These are phyloP conservation scores for Trichogramma evanescens DNA, from an alignment of 2,888 invertebrate genomes.

Conservation along the genomic window DNA sequence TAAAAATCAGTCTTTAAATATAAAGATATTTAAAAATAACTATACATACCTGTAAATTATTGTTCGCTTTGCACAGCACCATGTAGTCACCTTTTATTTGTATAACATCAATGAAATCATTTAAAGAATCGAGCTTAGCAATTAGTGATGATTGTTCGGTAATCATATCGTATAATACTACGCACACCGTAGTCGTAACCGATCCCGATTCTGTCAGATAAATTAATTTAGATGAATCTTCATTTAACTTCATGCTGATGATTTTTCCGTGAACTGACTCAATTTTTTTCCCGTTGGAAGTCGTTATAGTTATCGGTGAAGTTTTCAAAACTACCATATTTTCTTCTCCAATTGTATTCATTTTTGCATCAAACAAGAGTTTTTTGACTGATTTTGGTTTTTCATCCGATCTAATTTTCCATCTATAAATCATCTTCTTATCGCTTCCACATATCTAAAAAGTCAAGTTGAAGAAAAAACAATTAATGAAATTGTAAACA, in stretches of 20 bases:
- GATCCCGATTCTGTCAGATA: conserved; percentile 49
- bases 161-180: conserved; percentile 24
- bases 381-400: conserved; percentile 30
- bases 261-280: conserved; percentile 48
- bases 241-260: conserved; percentile 49
- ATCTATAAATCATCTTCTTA: conserved; percentile 35
- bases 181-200: conserved; percentile 31
- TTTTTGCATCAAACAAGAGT: conserved; percentile 38
- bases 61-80: conserved; percentile 24
- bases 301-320: conserved; percentile 30
- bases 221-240: conserved; percentile 51
- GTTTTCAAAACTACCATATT: conserved; percentile 36
- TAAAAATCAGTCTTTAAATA: background rate
- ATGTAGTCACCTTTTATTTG: conserved; percentile 11
- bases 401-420: conserved; percentile 33
- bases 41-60: conserved; percentile 26
- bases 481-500: background rate
- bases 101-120: conserved; percentile 18
- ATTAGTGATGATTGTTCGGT: conserved; percentile 14
- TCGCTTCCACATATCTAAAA: conserved; percentile 39
- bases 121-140: conserved; percentile 14
- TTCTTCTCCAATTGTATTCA: conserved; percentile 31
- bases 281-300: conserved; percentile 48
- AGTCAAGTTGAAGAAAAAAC: conserved; percentile 5
- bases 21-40: background rate